phyloP scores from a whole-genome alignment of 1,140 invertebrate genomes.

The Chymomyza costata region DNA sequence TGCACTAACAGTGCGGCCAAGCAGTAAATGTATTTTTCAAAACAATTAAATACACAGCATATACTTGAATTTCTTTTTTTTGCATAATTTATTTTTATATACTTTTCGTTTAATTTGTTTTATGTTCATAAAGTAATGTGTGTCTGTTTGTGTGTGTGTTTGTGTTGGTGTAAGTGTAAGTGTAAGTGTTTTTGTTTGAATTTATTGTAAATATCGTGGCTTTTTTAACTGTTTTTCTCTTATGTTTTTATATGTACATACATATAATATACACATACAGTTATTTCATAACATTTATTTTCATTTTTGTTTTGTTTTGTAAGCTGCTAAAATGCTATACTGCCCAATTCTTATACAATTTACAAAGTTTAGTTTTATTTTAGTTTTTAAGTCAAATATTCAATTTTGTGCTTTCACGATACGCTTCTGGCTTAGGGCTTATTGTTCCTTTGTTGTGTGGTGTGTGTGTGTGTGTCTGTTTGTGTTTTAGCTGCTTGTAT shows the following conservation, averaged over 20 bases:
- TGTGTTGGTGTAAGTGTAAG: constrained; percentile 25
- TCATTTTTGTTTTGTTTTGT: constrained; percentile 8
- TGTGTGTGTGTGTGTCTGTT: constrained; percentile 16
- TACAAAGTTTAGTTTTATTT: constrained; percentile 1
- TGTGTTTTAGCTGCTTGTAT: constrained; percentile 5
- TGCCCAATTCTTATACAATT: no score
- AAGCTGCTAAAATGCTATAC: no score
- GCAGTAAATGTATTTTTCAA: no score
- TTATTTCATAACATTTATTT: constrained; percentile 40
- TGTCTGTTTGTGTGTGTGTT: constrained; percentile 55
- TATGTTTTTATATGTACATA: no score
- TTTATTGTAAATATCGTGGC: constrained; percentile 11
- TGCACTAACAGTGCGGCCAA: background rate
- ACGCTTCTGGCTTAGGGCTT: constrained; percentile 29
- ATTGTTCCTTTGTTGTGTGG: constrained; percentile 24
- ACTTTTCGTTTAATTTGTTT: constrained; percentile 69
- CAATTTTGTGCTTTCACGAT: constrained; percentile 39
- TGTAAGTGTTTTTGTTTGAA: constrained; percentile 24
- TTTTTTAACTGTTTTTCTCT: constrained; percentile 22
- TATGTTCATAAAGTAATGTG: constrained; percentile 69
- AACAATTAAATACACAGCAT: no score
- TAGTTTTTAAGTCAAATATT: constrained; percentile 39
- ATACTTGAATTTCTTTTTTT: constrained; percentile 47
- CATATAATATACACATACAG: constrained; percentile 16
- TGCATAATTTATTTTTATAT: constrained; percentile 71